Percentiles rank a stretch among this genome's conserved stretches.
These are phyloP conservation scores for Troglohyphantes excavatus DNA, from an alignment of 2,888 invertebrate genomes.

Conservation along the genomic window DNA sequence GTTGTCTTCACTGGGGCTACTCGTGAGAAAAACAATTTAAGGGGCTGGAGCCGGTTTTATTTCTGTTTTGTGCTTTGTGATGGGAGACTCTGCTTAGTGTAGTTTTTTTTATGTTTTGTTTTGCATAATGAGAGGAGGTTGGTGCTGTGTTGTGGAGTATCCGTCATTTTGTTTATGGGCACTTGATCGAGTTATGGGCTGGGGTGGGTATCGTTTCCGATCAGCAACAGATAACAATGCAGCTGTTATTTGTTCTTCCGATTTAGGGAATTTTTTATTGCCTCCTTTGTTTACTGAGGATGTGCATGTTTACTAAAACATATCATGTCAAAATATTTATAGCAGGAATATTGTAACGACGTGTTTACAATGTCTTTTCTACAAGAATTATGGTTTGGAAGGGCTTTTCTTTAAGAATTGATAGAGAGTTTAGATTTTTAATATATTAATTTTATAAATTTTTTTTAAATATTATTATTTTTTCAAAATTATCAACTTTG, in stretches of 20 bases:
- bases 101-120: conserved; percentile 3
- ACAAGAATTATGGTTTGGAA: too few species aligned
- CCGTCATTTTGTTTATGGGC: conserved; percentile 7
- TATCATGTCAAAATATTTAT: too few species aligned
- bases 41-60: conserved; percentile 7
- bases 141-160: not conserved
- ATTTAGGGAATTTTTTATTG: too few species aligned
- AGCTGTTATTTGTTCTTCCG: not conserved
- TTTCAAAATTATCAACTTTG: too few species aligned
- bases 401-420: too few species aligned
- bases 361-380: too few species aligned
- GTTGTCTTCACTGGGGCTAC: conserved; percentile 44
- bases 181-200: conserved; percentile 11
- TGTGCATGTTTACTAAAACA: too few species aligned
- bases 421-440: too few species aligned
- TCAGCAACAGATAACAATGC: not conserved
- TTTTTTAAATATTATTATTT: too few species aligned
- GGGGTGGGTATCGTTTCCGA: not conserved
- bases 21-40: conserved; percentile 58
- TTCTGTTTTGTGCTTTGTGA: conserved; percentile 19
- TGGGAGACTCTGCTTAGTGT: conserved; percentile 20
- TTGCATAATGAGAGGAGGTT: not conserved
- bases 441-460: too few species aligned
- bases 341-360: too few species aligned
- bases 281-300: too few species aligned